Evolutionary conservation across 2,797 vertebrate species (phyloP).

Genomic region (Myotis daubentonii): DNA sequence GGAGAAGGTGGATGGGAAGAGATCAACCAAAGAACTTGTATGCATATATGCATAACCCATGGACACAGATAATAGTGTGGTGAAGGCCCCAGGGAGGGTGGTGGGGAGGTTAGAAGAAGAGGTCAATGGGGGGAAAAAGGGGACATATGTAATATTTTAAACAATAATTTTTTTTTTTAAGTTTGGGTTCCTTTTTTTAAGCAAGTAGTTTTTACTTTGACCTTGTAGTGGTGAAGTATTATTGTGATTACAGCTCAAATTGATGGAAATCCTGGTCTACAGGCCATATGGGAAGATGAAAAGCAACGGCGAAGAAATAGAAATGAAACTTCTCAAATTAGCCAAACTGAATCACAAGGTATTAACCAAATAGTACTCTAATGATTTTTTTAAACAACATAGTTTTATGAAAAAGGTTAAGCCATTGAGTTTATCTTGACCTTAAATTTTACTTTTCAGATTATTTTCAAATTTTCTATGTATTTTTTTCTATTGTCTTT

Average conservation of each 20-base stretch:
- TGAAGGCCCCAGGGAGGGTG: no score
- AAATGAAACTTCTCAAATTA: slow-evolving; percentile 92
- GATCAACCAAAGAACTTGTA: no score
- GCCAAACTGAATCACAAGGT: slow-evolving; percentile 94
- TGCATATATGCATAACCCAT: no score
- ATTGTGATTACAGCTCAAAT: slow-evolving; percentile 91
- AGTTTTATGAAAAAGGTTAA: slow-evolving; percentile 46
- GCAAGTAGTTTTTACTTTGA: slow-evolving; percentile 57
- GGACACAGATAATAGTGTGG: no score
- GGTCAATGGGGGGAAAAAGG: no score
- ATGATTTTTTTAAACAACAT: slow-evolving; percentile 28
- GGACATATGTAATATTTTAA: no score
- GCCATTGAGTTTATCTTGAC: neutral
- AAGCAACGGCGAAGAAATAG: slow-evolving; percentile 94
- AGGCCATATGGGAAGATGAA: slow-evolving; percentile 99
- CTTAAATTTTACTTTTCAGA: slow-evolving; percentile 50
- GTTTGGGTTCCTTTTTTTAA: neutral
- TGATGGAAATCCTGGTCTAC: slow-evolving; percentile 95
- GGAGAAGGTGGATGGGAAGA: no score
- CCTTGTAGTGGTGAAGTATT: slow-evolving; percentile 64
- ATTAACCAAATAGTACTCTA: slow-evolving; percentile 54
- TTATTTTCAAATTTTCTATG: slow-evolving; percentile 4
- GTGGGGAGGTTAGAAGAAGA: no score
- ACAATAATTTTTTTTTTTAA: neutral
- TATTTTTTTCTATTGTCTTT: slow-evolving; percentile 16